Evolutionary conservation across 2,888 invertebrate species (phyloP).

Genomic region (Erebia ligea): DNA sequence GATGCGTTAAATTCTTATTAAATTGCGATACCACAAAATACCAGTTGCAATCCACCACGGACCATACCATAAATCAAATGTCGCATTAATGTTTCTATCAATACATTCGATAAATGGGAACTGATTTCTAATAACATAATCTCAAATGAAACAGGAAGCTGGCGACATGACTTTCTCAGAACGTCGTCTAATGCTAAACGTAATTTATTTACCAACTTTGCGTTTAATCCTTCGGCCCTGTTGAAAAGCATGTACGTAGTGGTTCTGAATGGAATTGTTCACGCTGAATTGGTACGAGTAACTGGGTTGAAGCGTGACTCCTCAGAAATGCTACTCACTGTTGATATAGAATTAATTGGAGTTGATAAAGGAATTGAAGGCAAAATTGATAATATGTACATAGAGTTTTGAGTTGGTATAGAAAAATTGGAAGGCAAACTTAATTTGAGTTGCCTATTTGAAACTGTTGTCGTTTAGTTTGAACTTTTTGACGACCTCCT

Average conservation of each 20-base stretch:
- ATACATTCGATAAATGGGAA: constrained; percentile 24
- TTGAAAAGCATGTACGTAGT: constrained; percentile 26
- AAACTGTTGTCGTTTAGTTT: too few species aligned
- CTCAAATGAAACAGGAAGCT: constrained; percentile 33
- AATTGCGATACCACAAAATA: constrained; percentile 12
- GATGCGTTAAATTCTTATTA: constrained; percentile 1
- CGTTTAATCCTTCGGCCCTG: constrained; percentile 32
- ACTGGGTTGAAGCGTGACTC: constrained; percentile 19
- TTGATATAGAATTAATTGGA: neutral
- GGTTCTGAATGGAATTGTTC: constrained; percentile 6
- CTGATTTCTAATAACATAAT: constrained; percentile 35
- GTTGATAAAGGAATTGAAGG: too few species aligned
- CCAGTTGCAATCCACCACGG: neutral
- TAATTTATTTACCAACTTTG: constrained; percentile 35
- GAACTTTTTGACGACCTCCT: too few species aligned
- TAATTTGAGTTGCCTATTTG: too few species aligned
- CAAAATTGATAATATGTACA: too few species aligned
- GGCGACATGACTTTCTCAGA: constrained; percentile 33
- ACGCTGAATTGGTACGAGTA: neutral
- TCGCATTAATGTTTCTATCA: constrained; percentile 15
- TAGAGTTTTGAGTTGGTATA: neutral
- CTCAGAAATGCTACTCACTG: constrained; percentile 3
- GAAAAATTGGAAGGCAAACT: too few species aligned
- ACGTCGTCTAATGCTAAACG: constrained; percentile 29
- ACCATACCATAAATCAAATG: constrained; percentile 11